Base-by-base conservation (phyloP, 2,797 vertebrate genomes). In the Decapterus maruadsi region DNA sequence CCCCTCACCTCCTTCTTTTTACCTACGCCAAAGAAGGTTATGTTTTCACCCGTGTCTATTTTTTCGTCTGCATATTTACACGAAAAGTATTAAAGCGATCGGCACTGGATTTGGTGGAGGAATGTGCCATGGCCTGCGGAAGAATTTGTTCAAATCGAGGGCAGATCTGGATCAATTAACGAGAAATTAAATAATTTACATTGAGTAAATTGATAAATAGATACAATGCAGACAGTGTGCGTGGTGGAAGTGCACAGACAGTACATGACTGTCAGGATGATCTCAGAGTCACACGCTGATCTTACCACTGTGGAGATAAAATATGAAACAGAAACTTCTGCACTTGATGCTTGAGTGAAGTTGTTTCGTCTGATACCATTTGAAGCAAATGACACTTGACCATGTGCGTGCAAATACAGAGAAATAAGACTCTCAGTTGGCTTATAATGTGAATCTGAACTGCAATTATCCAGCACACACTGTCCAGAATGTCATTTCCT, bases 401-500 rank as follows among this genome's bases (percentile, higher is more conserved):
- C n/a, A 0, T 2, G 66, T 38, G 40, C 17, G 38, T 9, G 16
- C 31, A 40, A 46, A 73, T 8, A 34, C 51, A 71, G 16, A 1
- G 7, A 57, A 71, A 67, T 59, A 50, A 59, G 56, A 68, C 66
- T 59, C 46, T 36, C 55, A 72, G 29, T 22, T 6, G 14, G 12
- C 14, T 72, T 63, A 53, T 45, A 61, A 61, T 53, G 56, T 72
- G 48, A 77, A 68, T 60, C 67, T 63, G 55, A 74, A 65, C 57
- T 60, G 61, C 50, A 76, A 34, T 71, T 81, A 72, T 56, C 69
- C 68, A 54, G 43, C 51, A 75, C 62, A 53, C 34, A 13, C 42
- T 56, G 72, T 67, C 68, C 77, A 60, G 40, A 70, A 65, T 75
- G 68, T 65, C 26, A 66, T 76, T 77, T 74, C 59, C 69, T 70